These are phyloP conservation scores for Forbesichthys agassizii DNA, from an alignment of 2,113 vertebrate genomes.

Conservation along the genomic window DNA sequence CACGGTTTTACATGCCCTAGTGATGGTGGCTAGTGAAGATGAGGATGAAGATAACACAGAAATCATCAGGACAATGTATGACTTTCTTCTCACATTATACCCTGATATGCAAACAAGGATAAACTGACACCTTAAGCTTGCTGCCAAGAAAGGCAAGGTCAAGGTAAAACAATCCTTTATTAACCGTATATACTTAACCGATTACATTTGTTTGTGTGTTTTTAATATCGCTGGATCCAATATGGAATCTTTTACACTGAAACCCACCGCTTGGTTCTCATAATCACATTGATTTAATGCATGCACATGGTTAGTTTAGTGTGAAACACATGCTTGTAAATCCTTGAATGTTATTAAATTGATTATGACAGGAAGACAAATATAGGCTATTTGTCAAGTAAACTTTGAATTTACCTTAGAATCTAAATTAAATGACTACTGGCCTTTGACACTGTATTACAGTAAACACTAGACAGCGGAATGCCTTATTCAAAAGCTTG, in stretches of 20 bases:
- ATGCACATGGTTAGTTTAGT: too few relatives aligned
- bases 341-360: too few relatives aligned
- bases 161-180: slow-evolving; percentile 55
- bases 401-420: neutral
- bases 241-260: too few relatives aligned
- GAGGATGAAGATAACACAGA: slow-evolving; percentile 84
- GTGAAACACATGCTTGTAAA: too few relatives aligned
- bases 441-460: neutral
- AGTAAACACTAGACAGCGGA: neutral
- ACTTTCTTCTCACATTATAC: slow-evolving; percentile 80
- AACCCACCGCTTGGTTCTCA: too few relatives aligned
- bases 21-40: slow-evolving; percentile 79
- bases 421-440: neutral
- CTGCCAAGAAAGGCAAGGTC: slow-evolving; percentile 85
- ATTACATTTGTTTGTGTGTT: neutral
- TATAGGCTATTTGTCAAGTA: neutral
- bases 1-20: slow-evolving; percentile 82
- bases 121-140: slow-evolving; percentile 84
- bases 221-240: too few relatives aligned
- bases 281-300: neutral
- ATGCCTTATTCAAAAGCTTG: neutral
- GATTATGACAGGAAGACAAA: neutral
- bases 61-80: slow-evolving; percentile 87
- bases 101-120: slow-evolving; percentile 81
- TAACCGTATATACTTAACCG: neutral